Evolutionary conservation across 2,797 vertebrate species (phyloP).

Genomic region (Borostomias antarcticus): DNA sequence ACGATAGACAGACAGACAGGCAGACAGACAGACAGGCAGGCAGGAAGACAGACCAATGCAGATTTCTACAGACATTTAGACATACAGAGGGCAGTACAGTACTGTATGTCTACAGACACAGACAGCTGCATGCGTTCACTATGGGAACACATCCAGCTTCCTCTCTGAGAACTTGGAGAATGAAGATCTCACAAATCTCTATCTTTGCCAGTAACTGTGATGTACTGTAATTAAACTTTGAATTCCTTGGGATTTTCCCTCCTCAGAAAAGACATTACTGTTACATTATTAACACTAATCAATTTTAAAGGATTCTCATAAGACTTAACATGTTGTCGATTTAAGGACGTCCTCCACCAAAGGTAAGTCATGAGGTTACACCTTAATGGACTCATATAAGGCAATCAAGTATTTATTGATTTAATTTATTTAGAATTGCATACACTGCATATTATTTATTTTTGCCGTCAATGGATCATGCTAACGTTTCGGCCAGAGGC

Average conservation of each 20-base stretch:
- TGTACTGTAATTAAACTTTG: constrained; percentile 36
- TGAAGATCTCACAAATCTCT: constrained; percentile 51
- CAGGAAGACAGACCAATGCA: too few species aligned
- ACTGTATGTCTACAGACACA: not conserved
- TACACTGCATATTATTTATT: too few species aligned
- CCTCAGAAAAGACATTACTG: constrained; percentile 50
- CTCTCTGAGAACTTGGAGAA: constrained; percentile 27
- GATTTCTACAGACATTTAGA: constrained; percentile 6
- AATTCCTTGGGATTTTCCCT: constrained; percentile 38
- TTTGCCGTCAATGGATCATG: too few species aligned
- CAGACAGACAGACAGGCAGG: too few species aligned
- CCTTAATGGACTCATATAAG: too few species aligned
- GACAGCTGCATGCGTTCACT: constrained; percentile 9
- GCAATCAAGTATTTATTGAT: constrained; percentile 15
- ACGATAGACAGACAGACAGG: too few species aligned
- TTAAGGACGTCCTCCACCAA: too few species aligned
- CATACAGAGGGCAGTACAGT: not conserved
- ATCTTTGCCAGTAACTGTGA: constrained; percentile 41
- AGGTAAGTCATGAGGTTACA: too few species aligned
- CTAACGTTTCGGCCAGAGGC: too few species aligned
- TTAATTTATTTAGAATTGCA: too few species aligned
- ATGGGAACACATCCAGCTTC: too few species aligned
- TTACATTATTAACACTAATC: constrained; percentile 49
- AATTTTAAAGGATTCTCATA: constrained; percentile 21
- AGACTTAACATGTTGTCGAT: not conserved